Base-by-base conservation (phyloP, 2,888 invertebrate genomes). In the Lysandra coridon region DNA sequence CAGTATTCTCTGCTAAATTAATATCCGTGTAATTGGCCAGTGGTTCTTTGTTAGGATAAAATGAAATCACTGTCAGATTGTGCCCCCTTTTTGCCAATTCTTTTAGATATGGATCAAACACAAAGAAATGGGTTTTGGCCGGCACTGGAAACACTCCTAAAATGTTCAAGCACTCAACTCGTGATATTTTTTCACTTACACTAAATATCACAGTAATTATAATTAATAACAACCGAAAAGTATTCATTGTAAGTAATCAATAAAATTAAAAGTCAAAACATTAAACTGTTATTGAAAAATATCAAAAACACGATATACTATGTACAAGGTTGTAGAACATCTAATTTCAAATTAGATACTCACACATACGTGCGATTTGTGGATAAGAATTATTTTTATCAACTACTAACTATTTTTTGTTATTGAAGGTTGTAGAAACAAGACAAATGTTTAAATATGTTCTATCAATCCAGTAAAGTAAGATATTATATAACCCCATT, bases 111-210 rank as follows among this genome's bases (percentile, higher is more conserved):
- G 95, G 95, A 82, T 95, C 89, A 84, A 96, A 96, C 4, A 96
- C 95, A 78, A 95, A 95, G 81, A 96, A 97, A 86, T 97, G 97
- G 81, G 97, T 97, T 84, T 95, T 96, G 0, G 96, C 96, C n/a
- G 95, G 90, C 83, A 96, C 95, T 0, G 96, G 95, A 83, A 97
- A 96, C 49, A 96, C 85, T 53, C 95, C 96, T 77, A 97, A 89
- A 84, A 97, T 96, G 75, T 95, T 95, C 44, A 92, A 86, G 14
- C 88, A 78, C 74, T 82, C 44, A 79, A 83, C 83, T 80, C 79
- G 23, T 37, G 69, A 62, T 73, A 77, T 78, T 76, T 79, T 53
- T 33, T 33, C 73, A 57, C 12, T 40, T 49, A 78, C 12, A 44
- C 49, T 7, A 73, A 76, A 7, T 49, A 80, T 4, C 64, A 80